These are phyloP conservation scores for Hippolais icterina DNA, from an alignment of 2,113 vertebrate genomes.

Conservation along the genomic window DNA sequence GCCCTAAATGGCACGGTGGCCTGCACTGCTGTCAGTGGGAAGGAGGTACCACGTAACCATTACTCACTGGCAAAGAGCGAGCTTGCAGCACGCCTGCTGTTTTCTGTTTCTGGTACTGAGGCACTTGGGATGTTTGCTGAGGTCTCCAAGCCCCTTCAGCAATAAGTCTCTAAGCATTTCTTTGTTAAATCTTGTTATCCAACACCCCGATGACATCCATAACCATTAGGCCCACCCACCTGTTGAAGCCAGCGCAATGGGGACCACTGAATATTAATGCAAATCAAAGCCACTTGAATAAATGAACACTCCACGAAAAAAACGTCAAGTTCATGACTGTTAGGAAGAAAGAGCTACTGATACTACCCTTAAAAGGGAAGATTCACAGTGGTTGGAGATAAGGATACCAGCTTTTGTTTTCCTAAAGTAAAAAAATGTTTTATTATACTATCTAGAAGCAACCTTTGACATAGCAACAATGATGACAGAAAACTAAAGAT, in stretches of 20 bases:
- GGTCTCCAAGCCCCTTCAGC: not conserved
- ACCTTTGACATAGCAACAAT: not conserved
- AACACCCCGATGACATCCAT: not conserved
- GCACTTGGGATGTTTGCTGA: not conserved
- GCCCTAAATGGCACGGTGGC: rapidly evolving
- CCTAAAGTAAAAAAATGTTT: not conserved
- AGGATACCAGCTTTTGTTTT: not conserved
- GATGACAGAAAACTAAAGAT: not conserved
- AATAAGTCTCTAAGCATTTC: not conserved
- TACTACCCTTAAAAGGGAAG: not conserved
- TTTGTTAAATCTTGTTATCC: not conserved
- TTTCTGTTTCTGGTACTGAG: not conserved
- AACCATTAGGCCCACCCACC: not conserved
- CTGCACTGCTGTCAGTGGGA: not conserved
- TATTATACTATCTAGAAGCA: not conserved
- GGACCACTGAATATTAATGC: not conserved
- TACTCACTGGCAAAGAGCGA: rapidly evolving
- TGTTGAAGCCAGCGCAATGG: not conserved
- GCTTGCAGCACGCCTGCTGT: rapidly evolving
- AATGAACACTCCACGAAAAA: not conserved
- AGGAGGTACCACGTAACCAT: rapidly evolving
- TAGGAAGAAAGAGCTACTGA: not conserved
- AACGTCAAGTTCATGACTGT: not conserved
- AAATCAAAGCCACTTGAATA: not conserved
- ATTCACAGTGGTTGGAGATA: not conserved